Evolutionary conservation across 2,113 vertebrate genomes (phyloP).

Genomic region (Melanostigma gelatinosum): DNA sequence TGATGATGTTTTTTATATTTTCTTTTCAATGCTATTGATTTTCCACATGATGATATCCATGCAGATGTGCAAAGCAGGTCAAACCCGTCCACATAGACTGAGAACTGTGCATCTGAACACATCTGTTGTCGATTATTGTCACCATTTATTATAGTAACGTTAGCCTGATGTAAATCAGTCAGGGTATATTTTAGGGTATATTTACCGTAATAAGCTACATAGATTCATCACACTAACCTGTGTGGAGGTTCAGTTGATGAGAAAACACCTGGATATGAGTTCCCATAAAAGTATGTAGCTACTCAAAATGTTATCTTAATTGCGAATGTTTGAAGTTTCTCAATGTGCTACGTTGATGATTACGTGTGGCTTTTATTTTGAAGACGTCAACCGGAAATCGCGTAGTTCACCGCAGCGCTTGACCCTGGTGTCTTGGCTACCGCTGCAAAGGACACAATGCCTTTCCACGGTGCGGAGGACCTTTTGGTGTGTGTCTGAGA

Average conservation of each 20-base stretch:
- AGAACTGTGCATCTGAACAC: no score
- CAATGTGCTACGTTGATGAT: not conserved
- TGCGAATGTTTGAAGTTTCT: not conserved
- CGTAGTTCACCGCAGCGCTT: not conserved
- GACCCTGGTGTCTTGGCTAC: not conserved
- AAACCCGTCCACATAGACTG: no score
- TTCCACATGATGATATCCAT: not conserved
- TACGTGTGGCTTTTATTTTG: slow-evolving; percentile 39
- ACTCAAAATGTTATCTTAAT: not conserved
- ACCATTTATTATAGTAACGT: no score
- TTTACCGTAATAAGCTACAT: no score
- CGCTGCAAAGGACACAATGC: slow-evolving; percentile 63
- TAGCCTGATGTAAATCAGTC: not conserved
- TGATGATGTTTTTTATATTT: not conserved
- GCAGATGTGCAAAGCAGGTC: not conserved
- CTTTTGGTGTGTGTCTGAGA: not conserved
- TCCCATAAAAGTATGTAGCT: not conserved
- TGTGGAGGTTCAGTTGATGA: not conserved
- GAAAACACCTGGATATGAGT: no score
- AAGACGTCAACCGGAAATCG: not conserved
- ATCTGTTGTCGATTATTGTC: no score
- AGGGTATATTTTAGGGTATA: not conserved
- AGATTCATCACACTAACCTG: not conserved
- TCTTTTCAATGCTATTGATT: not conserved
- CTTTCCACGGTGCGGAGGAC: not conserved